Percentiles rank a stretch among this genome's conserved stretches.
Conservation (phyloP, 2,888 invertebrate genomes). For the Onchidella celtica region DNA sequence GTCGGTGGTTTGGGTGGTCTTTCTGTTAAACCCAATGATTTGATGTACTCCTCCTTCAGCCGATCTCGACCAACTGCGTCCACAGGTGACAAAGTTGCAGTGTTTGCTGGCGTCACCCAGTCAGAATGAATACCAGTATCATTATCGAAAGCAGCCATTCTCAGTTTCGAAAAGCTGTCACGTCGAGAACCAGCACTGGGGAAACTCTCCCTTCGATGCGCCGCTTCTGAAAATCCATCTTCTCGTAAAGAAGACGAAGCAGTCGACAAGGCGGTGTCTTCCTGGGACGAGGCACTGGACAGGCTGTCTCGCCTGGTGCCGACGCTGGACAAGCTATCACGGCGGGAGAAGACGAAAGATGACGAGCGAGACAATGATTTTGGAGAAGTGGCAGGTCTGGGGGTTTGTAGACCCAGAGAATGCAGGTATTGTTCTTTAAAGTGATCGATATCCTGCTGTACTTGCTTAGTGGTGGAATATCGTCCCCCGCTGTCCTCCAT, state of each 20-base stretch:
- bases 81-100: neutral
- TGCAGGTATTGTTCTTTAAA: slow-evolving; percentile 45
- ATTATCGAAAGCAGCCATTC: neutral
- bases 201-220: neutral
- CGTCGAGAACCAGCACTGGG: neutral
- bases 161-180: neutral
- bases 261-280: neutral
- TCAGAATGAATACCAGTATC: neutral
- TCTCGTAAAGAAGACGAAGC: neutral
- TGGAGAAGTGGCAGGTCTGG: neutral
- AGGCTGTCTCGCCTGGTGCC: slow-evolving; percentile 26
- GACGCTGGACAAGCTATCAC: neutral
- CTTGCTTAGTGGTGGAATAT: slow-evolving; percentile 12
- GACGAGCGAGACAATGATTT: neutral
- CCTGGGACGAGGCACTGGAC: slow-evolving; percentile 22
- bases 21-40: slow-evolving; percentile 28
- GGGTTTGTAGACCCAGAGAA: neutral
- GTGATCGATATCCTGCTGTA: slow-evolving; percentile 36
- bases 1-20: slow-evolving; percentile 2
- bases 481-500: slow-evolving; percentile 7
- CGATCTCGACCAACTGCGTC: neutral
- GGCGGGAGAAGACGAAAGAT: neutral
- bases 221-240: neutral
- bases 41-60: slow-evolving; percentile 34
- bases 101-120: no score